Evolutionary conservation across 2,113 vertebrate species (phyloP).

Genomic region (Sardina pilchardus): DNA sequence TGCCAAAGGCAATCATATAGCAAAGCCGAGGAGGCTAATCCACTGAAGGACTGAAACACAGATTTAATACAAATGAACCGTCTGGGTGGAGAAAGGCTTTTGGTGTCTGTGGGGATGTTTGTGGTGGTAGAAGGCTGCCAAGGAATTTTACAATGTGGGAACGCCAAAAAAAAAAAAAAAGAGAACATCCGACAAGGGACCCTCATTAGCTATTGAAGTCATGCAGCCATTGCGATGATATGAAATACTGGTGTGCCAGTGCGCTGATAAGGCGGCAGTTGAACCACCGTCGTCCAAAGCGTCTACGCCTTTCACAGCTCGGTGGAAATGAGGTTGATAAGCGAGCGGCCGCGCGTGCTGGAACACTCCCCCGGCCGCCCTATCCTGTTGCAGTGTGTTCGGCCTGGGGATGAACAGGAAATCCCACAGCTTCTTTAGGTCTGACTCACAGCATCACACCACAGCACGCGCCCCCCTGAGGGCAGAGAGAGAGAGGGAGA

Average conservation of each 20-base stretch:
- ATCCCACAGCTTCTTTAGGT: conserved; percentile 57
- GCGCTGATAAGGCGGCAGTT: background rate
- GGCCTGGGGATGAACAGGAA: conserved; percentile 51
- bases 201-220: background rate
- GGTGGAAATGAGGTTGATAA: background rate
- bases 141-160: background rate
- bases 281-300: background rate
- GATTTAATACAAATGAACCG: background rate
- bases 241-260: background rate
- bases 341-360: background rate
- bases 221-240: background rate
- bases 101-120: background rate
- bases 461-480: conserved; percentile 38
- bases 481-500: conserved; percentile 12
- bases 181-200: background rate
- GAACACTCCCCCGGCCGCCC: background rate
- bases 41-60: background rate
- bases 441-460: conserved; percentile 61
- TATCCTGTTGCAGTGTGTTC: background rate
- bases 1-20: background rate
- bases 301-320: background rate
- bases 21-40: background rate
- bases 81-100: background rate
- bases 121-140: background rate
- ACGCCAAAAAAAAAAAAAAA: background rate